Evolutionary conservation across 2,113 vertebrate genomes (phyloP).

Genomic region (Porphyrio hochstetteri): DNA sequence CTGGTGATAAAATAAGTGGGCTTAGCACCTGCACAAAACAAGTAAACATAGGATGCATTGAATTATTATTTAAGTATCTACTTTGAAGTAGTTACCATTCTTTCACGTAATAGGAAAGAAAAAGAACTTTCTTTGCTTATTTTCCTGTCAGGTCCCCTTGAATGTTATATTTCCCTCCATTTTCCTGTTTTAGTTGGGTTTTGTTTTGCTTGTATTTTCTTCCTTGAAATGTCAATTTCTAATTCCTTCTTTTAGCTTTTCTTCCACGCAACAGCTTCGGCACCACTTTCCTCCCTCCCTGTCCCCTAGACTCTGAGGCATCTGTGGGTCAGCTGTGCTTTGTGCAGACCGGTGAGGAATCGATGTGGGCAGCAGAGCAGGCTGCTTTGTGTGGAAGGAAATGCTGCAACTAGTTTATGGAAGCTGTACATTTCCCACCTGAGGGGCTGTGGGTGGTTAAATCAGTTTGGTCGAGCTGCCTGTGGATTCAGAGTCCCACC

Average conservation of each 20-base stretch:
- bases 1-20: neutral
- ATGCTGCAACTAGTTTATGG: neutral
- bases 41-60: neutral
- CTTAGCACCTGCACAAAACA: neutral
- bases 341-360: neutral
- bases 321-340: neutral
- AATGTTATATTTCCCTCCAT: neutral
- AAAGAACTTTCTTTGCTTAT: neutral
- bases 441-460: neutral
- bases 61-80: neutral
- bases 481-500: neutral
- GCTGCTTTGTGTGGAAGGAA: neutral
- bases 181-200: neutral
- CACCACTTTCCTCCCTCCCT: neutral
- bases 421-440: neutral
- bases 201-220: neutral
- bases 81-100: neutral
- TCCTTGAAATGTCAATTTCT: neutral
- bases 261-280: neutral
- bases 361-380: neutral
- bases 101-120: neutral
- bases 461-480: neutral
- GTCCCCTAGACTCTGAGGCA: neutral
- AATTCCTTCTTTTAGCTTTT: neutral
- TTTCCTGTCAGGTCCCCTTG: neutral